Percentiles rank a stretch among this genome's conserved stretches.
These are phyloP conservation scores for Ptychobarbus kaznakovi DNA, from an alignment of 2,797 vertebrate species.

Conservation along the genomic window DNA sequence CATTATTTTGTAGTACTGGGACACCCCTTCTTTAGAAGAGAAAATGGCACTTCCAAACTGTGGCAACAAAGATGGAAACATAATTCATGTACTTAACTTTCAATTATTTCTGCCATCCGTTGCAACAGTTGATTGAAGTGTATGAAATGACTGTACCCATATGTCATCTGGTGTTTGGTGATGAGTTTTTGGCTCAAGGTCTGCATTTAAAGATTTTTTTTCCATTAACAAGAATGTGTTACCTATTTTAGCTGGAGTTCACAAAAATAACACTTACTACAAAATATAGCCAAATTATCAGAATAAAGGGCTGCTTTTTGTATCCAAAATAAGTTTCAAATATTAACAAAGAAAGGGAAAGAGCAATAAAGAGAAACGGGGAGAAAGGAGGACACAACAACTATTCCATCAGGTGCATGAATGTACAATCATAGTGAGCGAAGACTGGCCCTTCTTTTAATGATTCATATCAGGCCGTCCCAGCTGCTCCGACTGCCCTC, in stretches of 20 bases:
- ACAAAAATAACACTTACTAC: background rate
- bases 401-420: background rate
- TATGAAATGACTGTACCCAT: too few species aligned
- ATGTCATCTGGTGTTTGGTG: too few species aligned
- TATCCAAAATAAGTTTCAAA: background rate
- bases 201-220: background rate
- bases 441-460: constrained; percentile 57
- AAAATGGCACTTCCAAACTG: too few species aligned
- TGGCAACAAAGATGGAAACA: too few species aligned
- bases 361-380: background rate
- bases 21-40: too few species aligned
- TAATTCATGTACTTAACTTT: too few species aligned
- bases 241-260: background rate
- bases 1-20: too few species aligned
- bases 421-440: constrained; percentile 18
- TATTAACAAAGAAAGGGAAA: background rate
- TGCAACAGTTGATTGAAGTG: too few species aligned
- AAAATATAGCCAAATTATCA: background rate
- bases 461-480: constrained; percentile 59
- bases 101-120: too few species aligned
- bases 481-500: constrained; percentile 62
- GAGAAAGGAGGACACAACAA: background rate
- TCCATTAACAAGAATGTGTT: background rate
- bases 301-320: background rate
- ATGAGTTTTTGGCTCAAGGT: too few species aligned